A percentile compares a stretch with the other conserved stretches of the same genome.
Conservation (phyloP, 1,140 invertebrate species). For the Panagrolaimus sp. region DNA sequence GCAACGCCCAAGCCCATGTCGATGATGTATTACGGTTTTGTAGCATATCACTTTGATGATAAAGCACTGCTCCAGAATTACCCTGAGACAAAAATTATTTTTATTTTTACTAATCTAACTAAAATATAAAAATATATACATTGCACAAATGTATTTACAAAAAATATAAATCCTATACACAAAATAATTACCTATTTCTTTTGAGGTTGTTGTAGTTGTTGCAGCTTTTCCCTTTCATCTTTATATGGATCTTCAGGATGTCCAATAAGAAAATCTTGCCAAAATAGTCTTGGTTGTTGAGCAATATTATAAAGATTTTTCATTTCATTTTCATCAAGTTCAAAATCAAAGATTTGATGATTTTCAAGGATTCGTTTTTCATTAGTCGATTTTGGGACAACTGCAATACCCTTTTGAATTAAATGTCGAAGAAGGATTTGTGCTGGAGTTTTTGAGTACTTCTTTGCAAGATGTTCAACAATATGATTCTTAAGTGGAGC, state of each 20-base stretch:
- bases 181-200: too few species aligned
- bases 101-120: too few species aligned
- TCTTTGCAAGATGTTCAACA: constrained; percentile 65
- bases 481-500: constrained; percentile 63
- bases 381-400: constrained; percentile 61
- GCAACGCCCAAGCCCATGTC: too few species aligned
- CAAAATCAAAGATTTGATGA: constrained; percentile 32
- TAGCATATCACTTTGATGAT: too few species aligned
- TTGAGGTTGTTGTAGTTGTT: too few species aligned
- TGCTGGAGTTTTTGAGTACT: constrained; percentile 65
- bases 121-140: too few species aligned
- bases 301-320: constrained; percentile 20
- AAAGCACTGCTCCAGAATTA: too few species aligned
- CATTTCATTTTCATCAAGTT: constrained; percentile 26
- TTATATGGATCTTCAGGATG: constrained; percentile 40
- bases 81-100: too few species aligned
- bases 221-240: constrained; percentile 18
- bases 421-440: constrained; percentile 62
- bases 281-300: constrained; percentile 32
- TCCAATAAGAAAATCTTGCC: constrained; percentile 35
- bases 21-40: too few species aligned
- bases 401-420: constrained; percentile 44
- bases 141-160: too few species aligned
- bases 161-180: too few species aligned
- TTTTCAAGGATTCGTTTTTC: constrained; percentile 58